Conservation (phyloP, 1,140 invertebrate species). For the Idris sp. region DNA sequence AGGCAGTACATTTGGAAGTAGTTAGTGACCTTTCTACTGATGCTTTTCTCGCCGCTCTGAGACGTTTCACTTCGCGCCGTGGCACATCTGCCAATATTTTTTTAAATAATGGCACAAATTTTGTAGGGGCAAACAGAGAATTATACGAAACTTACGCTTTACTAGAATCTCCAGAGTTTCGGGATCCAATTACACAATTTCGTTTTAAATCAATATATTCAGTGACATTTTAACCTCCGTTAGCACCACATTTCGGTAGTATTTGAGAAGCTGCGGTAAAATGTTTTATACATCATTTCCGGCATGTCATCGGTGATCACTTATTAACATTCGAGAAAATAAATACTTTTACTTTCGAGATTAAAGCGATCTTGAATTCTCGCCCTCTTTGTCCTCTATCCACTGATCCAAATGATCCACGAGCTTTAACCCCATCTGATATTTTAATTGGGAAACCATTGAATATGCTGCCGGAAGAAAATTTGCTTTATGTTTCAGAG, state of each 20-base stretch:
- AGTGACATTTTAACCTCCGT: conserved; percentile 13
- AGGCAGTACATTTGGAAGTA: conserved; percentile 2
- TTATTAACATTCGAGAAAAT: conserved; percentile 12
- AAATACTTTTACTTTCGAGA: conserved; percentile 3
- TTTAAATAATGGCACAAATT: conserved; percentile 4
- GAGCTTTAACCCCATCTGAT: conserved; percentile 3
- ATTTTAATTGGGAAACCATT: not conserved
- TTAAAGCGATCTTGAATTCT: conserved; percentile 18
- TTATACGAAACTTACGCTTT: not conserved
- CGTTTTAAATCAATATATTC: not conserved
- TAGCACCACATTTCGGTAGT: conserved; percentile 6
- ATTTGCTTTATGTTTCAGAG: conserved; percentile 6
- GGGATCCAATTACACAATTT: not conserved
- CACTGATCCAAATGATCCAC: conserved; percentile 12
- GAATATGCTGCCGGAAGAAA: not conserved
- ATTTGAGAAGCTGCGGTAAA: conserved; percentile 9
- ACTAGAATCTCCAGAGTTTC: not conserved
- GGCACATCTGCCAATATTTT: not conserved
- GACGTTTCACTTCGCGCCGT: conserved; percentile 1
- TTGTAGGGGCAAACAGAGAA: conserved; percentile 4
- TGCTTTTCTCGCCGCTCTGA: not conserved
- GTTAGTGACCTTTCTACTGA: conserved; percentile 4
- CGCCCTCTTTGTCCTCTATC: conserved; percentile 7
- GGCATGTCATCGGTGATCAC: not conserved
- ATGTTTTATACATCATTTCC: conserved; percentile 4